Evolutionary conservation across 2,797 vertebrate genomes (phyloP).

Genomic region (Sandelia bainsii): DNA sequence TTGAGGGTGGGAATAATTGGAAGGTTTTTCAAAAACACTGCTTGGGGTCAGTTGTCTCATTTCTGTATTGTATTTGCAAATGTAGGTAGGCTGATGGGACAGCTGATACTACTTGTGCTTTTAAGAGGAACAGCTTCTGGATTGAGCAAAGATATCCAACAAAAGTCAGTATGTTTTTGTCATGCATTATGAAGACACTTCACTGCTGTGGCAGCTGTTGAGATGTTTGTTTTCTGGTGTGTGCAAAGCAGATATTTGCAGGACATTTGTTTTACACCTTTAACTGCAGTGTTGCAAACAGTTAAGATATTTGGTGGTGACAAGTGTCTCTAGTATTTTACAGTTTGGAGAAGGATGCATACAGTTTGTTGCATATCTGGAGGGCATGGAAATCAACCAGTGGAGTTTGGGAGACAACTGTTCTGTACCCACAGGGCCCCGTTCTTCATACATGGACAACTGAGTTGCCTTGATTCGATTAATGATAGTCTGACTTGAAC

Average conservation of each 20-base stretch:
- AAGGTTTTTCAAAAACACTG: slow-evolving; percentile 17
- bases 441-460: slow-evolving; percentile 53
- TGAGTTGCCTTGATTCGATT: slow-evolving; percentile 23
- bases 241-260: slow-evolving; percentile 3
- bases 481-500: slow-evolving; percentile 5
- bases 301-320: slow-evolving; percentile 32
- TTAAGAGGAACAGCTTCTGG: slow-evolving; percentile 39
- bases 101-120: slow-evolving; percentile 39
- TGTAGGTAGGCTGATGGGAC: slow-evolving; percentile 26
- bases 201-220: slow-evolving; percentile 24
- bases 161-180: slow-evolving; percentile 32
- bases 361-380: slow-evolving; percentile 45
- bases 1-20: slow-evolving; percentile 43
- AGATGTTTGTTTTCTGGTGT: slow-evolving; percentile 20
- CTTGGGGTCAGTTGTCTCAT: slow-evolving; percentile 46
- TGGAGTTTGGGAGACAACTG: slow-evolving; percentile 59
- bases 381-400: slow-evolving; percentile 45
- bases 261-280: slow-evolving; percentile 19
- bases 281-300: slow-evolving; percentile 25
- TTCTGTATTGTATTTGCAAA: slow-evolving; percentile 35
- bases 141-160: slow-evolving; percentile 30
- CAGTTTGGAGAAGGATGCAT: slow-evolving; percentile 42
- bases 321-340: slow-evolving; percentile 49
- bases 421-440: slow-evolving; percentile 63
- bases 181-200: slow-evolving; percentile 35